A percentile compares a stretch with the other conserved stretches of the same genome.
These are phyloP conservation scores for Apogon talboti DNA, from an alignment of 2,797 vertebrate genomes.

Conservation along the genomic window DNA sequence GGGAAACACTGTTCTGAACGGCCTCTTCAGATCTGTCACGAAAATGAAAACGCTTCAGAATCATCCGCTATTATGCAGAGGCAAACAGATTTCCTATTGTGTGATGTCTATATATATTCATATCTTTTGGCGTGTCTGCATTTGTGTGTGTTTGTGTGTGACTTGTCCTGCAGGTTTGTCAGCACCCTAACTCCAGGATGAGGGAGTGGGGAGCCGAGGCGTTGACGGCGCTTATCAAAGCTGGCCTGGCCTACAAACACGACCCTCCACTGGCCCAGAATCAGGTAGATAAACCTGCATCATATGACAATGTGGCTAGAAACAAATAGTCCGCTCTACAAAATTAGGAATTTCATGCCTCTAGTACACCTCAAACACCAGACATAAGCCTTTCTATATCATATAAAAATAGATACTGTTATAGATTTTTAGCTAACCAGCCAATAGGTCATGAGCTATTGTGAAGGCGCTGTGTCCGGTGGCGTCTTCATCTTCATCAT, in stretches of 20 bases:
- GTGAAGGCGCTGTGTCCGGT: too few relatives aligned
- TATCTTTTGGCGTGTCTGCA: conserved; percentile 4
- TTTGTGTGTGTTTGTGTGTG: conserved; percentile 59
- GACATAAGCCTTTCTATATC: too few relatives aligned
- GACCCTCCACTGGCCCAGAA: conserved; percentile 93
- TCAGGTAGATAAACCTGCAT: conserved; percentile 83
- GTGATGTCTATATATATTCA: background rate
- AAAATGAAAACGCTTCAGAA: background rate
- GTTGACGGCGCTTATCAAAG: conserved; percentile 96
- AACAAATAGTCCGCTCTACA: too few relatives aligned
- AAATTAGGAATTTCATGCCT: too few relatives aligned
- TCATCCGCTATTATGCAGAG: background rate
- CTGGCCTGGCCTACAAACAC: conserved; percentile 92
- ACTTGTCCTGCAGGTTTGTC: conserved; percentile 90
- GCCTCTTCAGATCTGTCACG: conserved; percentile 36
- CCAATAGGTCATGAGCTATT: too few relatives aligned
- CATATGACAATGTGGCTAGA: too few relatives aligned
- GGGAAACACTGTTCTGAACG: conserved; percentile 32
- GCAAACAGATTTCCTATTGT: background rate
- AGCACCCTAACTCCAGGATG: conserved; percentile 98
- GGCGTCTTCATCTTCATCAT: too few relatives aligned
- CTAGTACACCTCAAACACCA: too few relatives aligned
- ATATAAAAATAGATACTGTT: too few relatives aligned
- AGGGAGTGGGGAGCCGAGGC: conserved; percentile 99
- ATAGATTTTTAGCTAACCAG: too few relatives aligned